These are phyloP conservation scores for Rhegmatorhina hoffmannsi DNA, from an alignment of 2,113 vertebrate species.

Conservation along the genomic window DNA sequence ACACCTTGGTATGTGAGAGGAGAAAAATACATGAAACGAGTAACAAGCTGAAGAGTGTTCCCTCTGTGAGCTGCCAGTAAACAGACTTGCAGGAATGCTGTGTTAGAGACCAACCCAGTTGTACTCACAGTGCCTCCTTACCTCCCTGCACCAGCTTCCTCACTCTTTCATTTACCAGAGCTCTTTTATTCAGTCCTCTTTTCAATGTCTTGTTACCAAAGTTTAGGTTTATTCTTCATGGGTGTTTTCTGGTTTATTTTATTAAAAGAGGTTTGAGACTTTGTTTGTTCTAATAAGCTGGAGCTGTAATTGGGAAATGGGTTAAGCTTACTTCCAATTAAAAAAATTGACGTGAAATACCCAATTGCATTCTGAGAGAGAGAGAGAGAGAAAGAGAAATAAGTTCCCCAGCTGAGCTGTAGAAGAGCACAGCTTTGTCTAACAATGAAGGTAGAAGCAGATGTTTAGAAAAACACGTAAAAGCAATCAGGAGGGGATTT, in stretches of 20 bases:
- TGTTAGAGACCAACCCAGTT: not conserved
- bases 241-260: not conserved
- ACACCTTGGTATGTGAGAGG: fast-evolving
- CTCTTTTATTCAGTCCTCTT: not conserved
- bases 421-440: conserved; percentile 50
- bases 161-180: not conserved
- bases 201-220: not conserved
- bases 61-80: not conserved
- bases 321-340: conserved; percentile 75
- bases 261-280: conserved; percentile 31
- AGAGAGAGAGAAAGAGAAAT: not conserved
- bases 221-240: not conserved
- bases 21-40: not conserved
- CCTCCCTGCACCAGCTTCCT: not conserved
- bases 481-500: conserved; percentile 57
- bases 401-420: conserved; percentile 42
- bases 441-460: conserved; percentile 51
- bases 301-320: conserved; percentile 72
- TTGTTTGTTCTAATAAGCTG: conserved; percentile 67
- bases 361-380: conserved; percentile 60
- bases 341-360: conserved; percentile 74
- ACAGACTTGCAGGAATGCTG: not conserved
- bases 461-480: conserved; percentile 47
- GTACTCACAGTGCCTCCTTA: not conserved
- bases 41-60: not conserved